Conservation (phyloP, 2,113 vertebrate species). For the Paracanthobrama guichenoti region DNA sequence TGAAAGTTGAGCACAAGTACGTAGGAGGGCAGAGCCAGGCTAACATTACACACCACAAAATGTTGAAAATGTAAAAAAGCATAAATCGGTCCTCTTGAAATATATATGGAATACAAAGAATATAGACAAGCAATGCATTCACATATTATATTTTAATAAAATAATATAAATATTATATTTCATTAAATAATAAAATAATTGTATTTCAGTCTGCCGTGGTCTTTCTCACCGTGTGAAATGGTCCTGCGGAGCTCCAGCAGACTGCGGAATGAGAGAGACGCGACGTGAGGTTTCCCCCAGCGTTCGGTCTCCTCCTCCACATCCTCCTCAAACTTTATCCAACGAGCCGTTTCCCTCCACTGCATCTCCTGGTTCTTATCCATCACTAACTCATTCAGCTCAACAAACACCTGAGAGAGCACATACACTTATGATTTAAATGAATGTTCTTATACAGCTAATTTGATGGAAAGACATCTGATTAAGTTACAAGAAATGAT, state of each 20-base stretch:
- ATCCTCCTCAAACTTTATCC: conserved; percentile 99
- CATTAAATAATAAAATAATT: background rate
- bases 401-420: conserved; percentile 89
- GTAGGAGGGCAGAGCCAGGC: too few relatives aligned
- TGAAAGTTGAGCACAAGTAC: too few relatives aligned
- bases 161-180: background rate
- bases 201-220: background rate
- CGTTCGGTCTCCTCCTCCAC: conserved; percentile 97
- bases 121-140: background rate
- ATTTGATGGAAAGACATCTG: background rate
- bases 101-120: background rate
- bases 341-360: conserved; percentile 97
- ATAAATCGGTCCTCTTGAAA: too few relatives aligned
- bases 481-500: background rate
- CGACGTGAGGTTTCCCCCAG: conserved; percentile 98
- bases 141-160: background rate
- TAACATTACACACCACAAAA: too few relatives aligned
- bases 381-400: conserved; percentile 93
- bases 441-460: background rate
- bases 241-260: conserved; percentile 91
- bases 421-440: background rate
- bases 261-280: conserved; percentile 94
- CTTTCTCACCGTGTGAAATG: conserved; percentile 84
- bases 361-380: conserved; percentile 98
- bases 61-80: too few relatives aligned